A percentile compares a stretch with the other conserved stretches of the same genome.
Evolutionary conservation across 2,113 vertebrate genomes (phyloP).

Genomic region (Amia ocellicauda): DNA sequence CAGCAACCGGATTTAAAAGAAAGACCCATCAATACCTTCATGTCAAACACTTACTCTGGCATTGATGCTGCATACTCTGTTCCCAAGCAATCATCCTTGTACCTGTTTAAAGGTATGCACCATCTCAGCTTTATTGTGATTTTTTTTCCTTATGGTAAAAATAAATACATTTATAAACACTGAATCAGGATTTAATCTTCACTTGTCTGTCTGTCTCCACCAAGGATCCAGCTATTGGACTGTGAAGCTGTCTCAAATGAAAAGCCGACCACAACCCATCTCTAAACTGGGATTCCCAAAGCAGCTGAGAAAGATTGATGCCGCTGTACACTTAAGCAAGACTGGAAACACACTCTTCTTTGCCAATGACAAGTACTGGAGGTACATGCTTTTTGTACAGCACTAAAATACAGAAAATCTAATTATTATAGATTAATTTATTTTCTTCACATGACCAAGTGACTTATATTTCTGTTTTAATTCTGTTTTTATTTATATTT

Average conservation of each 20-base stretch:
- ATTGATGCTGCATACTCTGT: constrained; percentile 68
- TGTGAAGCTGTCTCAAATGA: constrained; percentile 54
- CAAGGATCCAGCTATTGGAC: constrained; percentile 65
- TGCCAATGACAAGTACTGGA: constrained; percentile 64
- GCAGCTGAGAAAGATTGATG: constrained; percentile 58
- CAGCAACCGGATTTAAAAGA: constrained; percentile 55
- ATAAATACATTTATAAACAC: background rate
- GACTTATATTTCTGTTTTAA: too few species aligned
- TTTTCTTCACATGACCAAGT: too few species aligned
- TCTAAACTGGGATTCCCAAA: constrained; percentile 58
- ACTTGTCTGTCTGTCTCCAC: background rate
- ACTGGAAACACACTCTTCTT: constrained; percentile 65
- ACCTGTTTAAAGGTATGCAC: constrained; percentile 61
- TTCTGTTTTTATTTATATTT: constrained; percentile 4
- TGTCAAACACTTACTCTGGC: constrained; percentile 61
- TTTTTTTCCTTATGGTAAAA: background rate
- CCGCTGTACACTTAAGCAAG: constrained; percentile 58
- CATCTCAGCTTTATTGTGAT: background rate
- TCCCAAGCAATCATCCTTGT: constrained; percentile 52
- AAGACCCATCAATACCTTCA: constrained; percentile 64
- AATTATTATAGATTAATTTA: too few species aligned
- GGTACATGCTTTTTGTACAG: too few species aligned
- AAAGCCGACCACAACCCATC: constrained; percentile 51
- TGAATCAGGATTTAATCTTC: background rate
- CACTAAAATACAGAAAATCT: too few species aligned